Conservation (phyloP, 2,113 vertebrate species). For the Etia nguti region DNA sequence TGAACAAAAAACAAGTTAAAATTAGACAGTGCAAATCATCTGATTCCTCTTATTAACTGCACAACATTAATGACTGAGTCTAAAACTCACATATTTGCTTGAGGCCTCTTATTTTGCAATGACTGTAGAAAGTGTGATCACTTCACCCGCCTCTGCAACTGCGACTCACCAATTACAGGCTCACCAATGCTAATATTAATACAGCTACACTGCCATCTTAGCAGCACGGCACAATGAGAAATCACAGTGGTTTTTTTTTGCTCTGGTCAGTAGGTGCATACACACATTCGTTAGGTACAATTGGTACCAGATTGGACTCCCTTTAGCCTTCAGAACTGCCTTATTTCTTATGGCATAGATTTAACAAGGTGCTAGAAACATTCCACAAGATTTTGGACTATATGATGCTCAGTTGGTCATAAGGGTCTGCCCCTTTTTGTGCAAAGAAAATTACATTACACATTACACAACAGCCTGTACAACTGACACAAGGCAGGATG, state of each 20-base stretch:
- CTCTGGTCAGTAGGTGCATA: accelerated
- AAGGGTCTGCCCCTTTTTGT: background rate
- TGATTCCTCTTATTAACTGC: background rate
- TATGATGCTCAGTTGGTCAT: background rate
- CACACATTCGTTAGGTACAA: background rate
- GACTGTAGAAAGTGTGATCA: background rate
- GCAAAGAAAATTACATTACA: background rate
- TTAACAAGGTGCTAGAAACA: background rate
- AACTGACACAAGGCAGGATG: background rate
- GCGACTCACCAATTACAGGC: background rate
- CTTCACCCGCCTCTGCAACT: background rate
- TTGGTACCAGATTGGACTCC: background rate
- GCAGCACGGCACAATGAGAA: accelerated
- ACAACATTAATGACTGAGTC: background rate
- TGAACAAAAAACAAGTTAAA: background rate
- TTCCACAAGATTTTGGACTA: background rate
- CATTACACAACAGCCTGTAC: background rate
- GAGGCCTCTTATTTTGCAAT: background rate
- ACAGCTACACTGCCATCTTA: background rate
- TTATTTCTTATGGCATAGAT: background rate
- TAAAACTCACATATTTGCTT: background rate
- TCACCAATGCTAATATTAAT: background rate
- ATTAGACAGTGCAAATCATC: background rate
- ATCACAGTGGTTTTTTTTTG: accelerated
- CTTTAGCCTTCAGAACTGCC: background rate